Percentiles rank a stretch among this genome's conserved stretches.
phyloP scores from a whole-genome alignment of 2,113 vertebrate species.

The Rhea americana region DNA sequence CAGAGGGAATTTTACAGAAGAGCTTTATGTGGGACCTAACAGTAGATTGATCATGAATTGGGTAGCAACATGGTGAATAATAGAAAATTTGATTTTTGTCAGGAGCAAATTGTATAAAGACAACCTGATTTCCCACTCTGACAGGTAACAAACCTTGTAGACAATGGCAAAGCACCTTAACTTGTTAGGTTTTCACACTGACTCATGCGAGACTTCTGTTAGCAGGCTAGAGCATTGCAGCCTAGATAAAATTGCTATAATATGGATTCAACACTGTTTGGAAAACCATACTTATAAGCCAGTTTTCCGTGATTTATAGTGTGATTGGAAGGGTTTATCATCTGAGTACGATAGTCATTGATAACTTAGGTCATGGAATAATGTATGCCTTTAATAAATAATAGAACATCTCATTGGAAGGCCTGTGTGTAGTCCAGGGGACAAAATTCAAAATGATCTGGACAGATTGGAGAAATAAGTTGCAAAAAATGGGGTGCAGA shows the following conservation, averaged over 20 bases:
- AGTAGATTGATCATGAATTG: slow-evolving; percentile 70
- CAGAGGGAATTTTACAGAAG: slow-evolving; percentile 52
- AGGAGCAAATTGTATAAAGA: slow-evolving; percentile 69
- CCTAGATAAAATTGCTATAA: slow-evolving; percentile 28
- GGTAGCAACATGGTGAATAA: slow-evolving; percentile 72
- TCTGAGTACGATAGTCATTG: neutral
- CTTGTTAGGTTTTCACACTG: slow-evolving; percentile 65
- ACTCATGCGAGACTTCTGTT: slow-evolving; percentile 44
- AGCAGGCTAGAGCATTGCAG: slow-evolving; percentile 26
- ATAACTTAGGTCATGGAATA: neutral
- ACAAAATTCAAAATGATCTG: neutral
- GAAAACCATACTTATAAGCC: neutral
- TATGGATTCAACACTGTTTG: slow-evolving; percentile 35
- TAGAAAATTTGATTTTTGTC: slow-evolving; percentile 69
- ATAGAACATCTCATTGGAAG: neutral
- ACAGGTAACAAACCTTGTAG: slow-evolving; percentile 63
- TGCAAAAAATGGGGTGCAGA: neutral
- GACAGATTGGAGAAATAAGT: neutral
- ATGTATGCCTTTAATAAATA: neutral
- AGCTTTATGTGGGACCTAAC: slow-evolving; percentile 55
- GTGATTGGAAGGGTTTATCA: neutral
- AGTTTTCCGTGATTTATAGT: neutral
- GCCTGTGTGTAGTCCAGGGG: neutral
- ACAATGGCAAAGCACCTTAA: slow-evolving; percentile 59
- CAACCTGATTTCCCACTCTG: slow-evolving; percentile 66